Conservation (phyloP, 2,888 invertebrate genomes). For the Oscheius sp. region DNA sequence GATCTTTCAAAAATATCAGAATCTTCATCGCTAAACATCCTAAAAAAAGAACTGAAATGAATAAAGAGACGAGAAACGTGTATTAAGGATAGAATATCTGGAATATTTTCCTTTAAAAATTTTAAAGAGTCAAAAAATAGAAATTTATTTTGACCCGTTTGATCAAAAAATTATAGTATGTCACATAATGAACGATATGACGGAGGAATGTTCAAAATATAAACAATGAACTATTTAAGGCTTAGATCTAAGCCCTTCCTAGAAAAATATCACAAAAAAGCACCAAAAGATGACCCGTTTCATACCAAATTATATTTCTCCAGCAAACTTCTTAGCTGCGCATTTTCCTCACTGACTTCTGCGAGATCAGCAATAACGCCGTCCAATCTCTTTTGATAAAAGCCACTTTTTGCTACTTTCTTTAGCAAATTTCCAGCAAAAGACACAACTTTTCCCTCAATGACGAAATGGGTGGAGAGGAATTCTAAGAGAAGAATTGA, state of each 20-base stretch:
- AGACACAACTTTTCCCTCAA: conserved; percentile 11
- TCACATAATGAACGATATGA: neutral
- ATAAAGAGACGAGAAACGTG: neutral
- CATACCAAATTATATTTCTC: conserved; percentile 8
- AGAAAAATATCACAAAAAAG: too few relatives aligned
- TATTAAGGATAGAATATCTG: neutral
- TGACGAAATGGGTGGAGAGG: neutral
- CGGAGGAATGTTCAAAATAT: conserved; percentile 6
- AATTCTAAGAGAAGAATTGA: conserved; percentile 6
- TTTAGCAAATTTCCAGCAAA: conserved; percentile 26
- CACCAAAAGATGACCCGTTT: neutral
- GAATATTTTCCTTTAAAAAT: neutral
- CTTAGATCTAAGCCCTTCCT: neutral
- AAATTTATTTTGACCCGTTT: conserved; percentile 1
- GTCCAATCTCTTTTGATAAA: conserved; percentile 5
- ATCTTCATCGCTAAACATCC: conserved; percentile 23
- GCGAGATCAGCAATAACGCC: conserved; percentile 3
- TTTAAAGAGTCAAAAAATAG: neutral
- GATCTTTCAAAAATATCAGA: neutral
- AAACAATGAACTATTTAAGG: neutral
- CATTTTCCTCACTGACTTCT: neutral
- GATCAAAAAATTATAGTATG: neutral
- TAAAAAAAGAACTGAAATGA: neutral
- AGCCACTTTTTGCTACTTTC: conserved; percentile 6
- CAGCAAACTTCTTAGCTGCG: neutral